A percentile compares a stretch with the other conserved stretches of the same genome.
Conservation (phyloP, 2,113 vertebrate species). For the Carettochelys insculpta region DNA sequence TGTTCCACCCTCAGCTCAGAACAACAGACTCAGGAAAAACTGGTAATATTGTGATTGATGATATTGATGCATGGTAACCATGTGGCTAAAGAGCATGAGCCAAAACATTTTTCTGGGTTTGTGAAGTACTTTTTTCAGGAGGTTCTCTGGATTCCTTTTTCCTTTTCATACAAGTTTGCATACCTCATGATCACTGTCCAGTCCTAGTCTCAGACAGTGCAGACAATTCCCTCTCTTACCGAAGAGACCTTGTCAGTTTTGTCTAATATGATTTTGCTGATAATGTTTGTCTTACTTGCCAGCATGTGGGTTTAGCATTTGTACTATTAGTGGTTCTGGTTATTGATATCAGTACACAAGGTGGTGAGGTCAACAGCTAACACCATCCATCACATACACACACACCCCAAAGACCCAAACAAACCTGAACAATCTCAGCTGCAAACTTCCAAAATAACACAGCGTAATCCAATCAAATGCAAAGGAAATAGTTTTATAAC, state of each 20-base stretch:
- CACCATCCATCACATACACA: constrained; percentile 16
- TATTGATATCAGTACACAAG: background rate
- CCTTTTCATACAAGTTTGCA: background rate
- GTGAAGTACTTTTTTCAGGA: background rate
- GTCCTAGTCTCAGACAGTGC: background rate
- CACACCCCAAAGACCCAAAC: constrained; percentile 56
- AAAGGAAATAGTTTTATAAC: constrained; percentile 76
- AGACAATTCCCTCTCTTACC: background rate
- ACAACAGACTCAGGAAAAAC: background rate
- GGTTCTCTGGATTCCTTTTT: background rate
- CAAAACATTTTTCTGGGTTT: background rate
- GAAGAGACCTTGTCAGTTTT: background rate
- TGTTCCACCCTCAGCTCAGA: background rate
- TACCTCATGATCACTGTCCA: background rate
- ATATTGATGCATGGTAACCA: background rate
- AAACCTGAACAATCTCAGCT: constrained; percentile 18
- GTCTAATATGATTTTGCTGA: background rate
- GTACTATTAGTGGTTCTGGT: background rate
- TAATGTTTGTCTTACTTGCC: background rate
- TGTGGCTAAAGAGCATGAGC: background rate
- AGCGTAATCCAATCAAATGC: constrained; percentile 68
- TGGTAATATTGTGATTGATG: background rate
- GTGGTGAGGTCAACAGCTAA: too few relatives aligned
- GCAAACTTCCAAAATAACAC: constrained; percentile 63
- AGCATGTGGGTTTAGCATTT: background rate